Evolutionary conservation across 2,888 invertebrate species (phyloP), one percentile per base, ranked within the genome.

Genomic region (Drosophila infuscata): DNA sequence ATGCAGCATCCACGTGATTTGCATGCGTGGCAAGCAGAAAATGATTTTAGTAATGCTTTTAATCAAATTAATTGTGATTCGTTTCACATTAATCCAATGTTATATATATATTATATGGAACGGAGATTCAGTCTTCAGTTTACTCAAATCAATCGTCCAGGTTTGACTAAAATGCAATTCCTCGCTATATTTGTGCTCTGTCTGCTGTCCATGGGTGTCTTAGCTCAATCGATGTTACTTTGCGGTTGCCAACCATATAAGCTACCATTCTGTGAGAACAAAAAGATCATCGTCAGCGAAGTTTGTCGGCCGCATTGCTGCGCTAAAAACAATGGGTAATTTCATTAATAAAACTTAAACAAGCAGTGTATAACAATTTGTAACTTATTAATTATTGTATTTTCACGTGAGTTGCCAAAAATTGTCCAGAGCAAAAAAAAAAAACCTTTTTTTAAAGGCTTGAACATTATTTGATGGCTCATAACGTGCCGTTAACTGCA

Each of bases 21-120:
- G 89, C 85, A 88, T 88, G 80, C 88, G 78, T 80, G 78, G 83
- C 9, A n/a, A 9, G n/a, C 41, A 41, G n/a, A 41, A 41, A 41
- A 41, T n/a, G 0, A 2, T 1, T 29, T 29, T 12, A 46, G 46
- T 25, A 12, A 46, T 12, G 46, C 46, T 7, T 46, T 46, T 41
- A 41, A 41, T 41, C 4, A 9, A 41, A 41, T 20, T 12, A 46
- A 25, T 48, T 48, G 25, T 29, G 15, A 48, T 48, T 48, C 25
- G 48, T 15, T 29, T 48, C 48, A 15, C 46, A 12, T 20, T 46
- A 25, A 15, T 17, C 15, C 25, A 46, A n/a, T 2, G 36, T 0
- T 36, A 36, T 15, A 15, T 15, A 36, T 6, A 17, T 0, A n/a
- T n/a, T 7, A 32, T 32, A 32, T 7, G 1, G 0, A 36, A 17